Evolutionary conservation across 2,888 invertebrate genomes (phyloP).

Genomic region (Autographa pulchrina): DNA sequence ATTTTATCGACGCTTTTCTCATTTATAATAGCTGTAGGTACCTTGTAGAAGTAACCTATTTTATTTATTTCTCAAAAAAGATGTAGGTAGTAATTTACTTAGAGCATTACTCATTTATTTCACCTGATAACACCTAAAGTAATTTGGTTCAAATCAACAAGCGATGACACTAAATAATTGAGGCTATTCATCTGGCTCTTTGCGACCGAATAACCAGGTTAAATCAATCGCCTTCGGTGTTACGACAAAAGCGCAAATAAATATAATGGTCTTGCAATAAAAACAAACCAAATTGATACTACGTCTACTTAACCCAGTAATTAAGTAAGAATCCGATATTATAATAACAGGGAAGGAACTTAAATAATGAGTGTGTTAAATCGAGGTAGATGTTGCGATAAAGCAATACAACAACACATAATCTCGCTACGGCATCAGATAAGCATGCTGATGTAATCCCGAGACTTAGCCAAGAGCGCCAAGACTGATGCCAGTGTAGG

Average conservation of each 20-base stretch:
- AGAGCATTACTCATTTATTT: not conserved
- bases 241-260: constrained; percentile 43
- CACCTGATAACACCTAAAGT: not conserved
- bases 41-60: no score
- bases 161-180: constrained; percentile 1
- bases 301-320: constrained; percentile 37
- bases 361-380: constrained; percentile 59
- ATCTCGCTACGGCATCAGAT: constrained; percentile 68
- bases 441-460: constrained; percentile 70
- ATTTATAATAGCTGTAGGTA: no score
- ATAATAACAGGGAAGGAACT: constrained; percentile 51
- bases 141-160: not conserved
- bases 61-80: no score
- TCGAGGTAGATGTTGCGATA: constrained; percentile 58
- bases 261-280: constrained; percentile 41
- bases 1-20: not conserved
- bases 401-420: constrained; percentile 69
- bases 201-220: constrained; percentile 22
- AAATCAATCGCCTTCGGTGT: constrained; percentile 27
- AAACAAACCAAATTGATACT: constrained; percentile 35
- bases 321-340: constrained; percentile 53
- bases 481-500: constrained; percentile 46
- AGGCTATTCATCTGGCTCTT: not conserved
- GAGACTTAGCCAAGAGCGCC: constrained; percentile 50
- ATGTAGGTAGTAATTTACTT: not conserved